Evolutionary conservation across 2,113 vertebrate species (phyloP), one percentile per base, ranked within the genome.

Genomic region (Danionella cerebrum): DNA sequence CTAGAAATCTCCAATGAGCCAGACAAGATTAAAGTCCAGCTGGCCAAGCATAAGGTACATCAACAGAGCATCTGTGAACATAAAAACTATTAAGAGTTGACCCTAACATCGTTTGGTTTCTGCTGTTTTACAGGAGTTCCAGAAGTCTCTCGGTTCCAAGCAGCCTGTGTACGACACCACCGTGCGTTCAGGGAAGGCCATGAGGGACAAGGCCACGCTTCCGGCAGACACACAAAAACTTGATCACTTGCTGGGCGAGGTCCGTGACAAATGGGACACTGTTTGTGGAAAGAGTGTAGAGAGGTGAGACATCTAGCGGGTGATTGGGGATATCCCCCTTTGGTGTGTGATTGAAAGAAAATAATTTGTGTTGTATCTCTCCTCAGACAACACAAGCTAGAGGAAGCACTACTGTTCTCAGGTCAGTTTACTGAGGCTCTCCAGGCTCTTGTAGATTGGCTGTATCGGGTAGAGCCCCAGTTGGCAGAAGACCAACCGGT

Each of bases 241-340:
- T 75, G 96, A 99, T 74, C 88, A 98, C 51, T 82, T 98, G 36
- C 80, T 98, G 69, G 94, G 94, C 67, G 96, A 99, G 78, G 90
- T 99, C 64, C 87, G 96, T 14, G 96, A 99, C 83, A 98, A 94
- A 72, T 99, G 96, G 96, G 96, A 99, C 86, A 99, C 96, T 0
- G 96, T 98, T 69, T 99, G 96, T 2, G 96, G 96, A 22, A 99
- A 98, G 81, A 98, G 96, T 1, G 96, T 99, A 44, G 96, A 98
- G 72, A 95, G 96, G 96, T 96, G 25, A 87, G 54, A 3, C 29
- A 12, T 8, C 50, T 53, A 29, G 1, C 9, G 11, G 29, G 11
- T 19, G 42, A 22, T 9, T 4, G 5, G 9, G 3, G 29, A 33
- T 5, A 11, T 4, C 4, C n/a, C 6, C 25, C 14, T 14, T 29